Evolutionary conservation across 2,113 vertebrate genomes (phyloP), one percentile per base, ranked within the genome.

Genomic region (Aspiorhynchus laticeps): DNA sequence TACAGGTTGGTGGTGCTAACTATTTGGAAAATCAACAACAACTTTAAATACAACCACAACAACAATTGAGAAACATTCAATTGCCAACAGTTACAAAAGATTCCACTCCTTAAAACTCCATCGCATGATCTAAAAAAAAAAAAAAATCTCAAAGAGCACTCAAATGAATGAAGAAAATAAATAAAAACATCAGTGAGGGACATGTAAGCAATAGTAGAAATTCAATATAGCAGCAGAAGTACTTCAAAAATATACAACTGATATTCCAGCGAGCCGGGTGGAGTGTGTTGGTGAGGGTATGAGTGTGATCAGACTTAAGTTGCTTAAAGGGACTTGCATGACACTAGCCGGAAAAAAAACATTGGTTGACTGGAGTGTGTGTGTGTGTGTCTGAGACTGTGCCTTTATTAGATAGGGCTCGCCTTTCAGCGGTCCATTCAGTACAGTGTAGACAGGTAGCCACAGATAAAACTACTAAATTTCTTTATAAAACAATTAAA

Each of bases 241-340:
- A 94, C 92, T 93, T 92, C 36, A 63, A 88, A 93, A 92, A 93
- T 92, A 91, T 94, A 90, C 92, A 92, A 92, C 93, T 88, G 84
- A 91, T 87, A 81, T 91, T 89, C 85, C 84, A 91, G 87, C 65
- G 73, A 79, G 85, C 86, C 71, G 89, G 88, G 93, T 89, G 85
- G 91, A 86, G 78, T 89, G 88, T 92, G 90, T 94, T 82, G 38
- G 92, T 92, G 91, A 91, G 88, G 83, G 85, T 89, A 88, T 90
- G 90, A 92, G 92, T 92, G 89, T 93, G 92, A 92, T 69, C 86
- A 91, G 85, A 92, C 91, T 83, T 79, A 86, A 89, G 85, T 76
- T 92, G 90, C 90, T 95, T 95, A 96, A 95, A 96, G 95, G 95
- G 95, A 95, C 89, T 95, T 95, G 95, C 95, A 95, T 95, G 95